Percentiles rank a stretch among this genome's conserved stretches.
Conservation (phyloP, 2,888 invertebrate genomes). For the Fissipunctia ypsillon region DNA sequence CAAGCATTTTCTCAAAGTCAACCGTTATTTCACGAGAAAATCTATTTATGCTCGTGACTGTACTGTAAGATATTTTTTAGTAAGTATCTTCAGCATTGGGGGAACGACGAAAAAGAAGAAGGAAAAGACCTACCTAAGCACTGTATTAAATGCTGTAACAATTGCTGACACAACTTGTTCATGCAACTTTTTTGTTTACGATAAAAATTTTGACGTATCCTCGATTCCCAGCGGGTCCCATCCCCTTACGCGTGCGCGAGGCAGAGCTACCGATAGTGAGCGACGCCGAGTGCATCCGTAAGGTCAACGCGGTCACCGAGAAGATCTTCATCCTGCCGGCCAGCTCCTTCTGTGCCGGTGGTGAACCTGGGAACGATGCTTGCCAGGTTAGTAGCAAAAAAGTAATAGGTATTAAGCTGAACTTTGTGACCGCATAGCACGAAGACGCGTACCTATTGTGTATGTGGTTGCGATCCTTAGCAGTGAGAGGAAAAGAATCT, state of each 20-base stretch:
- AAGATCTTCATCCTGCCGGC: slow-evolving; percentile 98
- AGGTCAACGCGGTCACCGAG: slow-evolving; percentile 98
- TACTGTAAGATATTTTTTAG: no score
- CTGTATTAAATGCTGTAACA: no score
- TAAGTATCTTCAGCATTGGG: no score
- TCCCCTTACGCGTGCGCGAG: slow-evolving; percentile 96
- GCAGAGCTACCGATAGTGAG: slow-evolving; percentile 98
- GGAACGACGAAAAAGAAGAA: no score
- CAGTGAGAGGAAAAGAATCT: no score
- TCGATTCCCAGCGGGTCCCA: slow-evolving; percentile 94
- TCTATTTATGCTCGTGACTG: no score
- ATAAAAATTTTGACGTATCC: neutral
- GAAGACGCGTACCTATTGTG: no score
- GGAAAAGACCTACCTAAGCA: no score
- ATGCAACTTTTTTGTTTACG: neutral
- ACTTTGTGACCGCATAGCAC: no score
- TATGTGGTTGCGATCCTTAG: no score
- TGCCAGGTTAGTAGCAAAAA: slow-evolving; percentile 92
- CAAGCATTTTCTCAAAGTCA: no score
- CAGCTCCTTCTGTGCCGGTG: slow-evolving; percentile 98
- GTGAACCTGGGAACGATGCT: slow-evolving; percentile 97
- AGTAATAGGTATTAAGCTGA: neutral
- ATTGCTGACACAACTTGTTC: neutral
- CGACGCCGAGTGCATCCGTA: slow-evolving; percentile 97
- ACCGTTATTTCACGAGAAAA: no score